Base-by-base conservation (phyloP, 2,113 vertebrate species). In the Nyctereutes procyonoides region DNA sequence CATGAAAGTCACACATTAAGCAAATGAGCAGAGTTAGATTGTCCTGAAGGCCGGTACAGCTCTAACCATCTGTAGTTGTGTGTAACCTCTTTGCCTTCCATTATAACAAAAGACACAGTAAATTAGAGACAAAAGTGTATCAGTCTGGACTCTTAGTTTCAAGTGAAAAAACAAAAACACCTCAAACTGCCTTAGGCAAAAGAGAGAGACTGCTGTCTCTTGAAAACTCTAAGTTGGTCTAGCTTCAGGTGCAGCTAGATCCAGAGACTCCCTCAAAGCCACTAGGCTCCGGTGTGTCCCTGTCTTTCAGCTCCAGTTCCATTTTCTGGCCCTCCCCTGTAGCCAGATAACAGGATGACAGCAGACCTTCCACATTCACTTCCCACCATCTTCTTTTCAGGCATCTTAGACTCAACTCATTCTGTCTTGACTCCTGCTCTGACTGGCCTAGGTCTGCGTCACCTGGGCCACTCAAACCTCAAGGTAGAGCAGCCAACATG, bases 251-350 rank as follows among this genome's bases (percentile, higher is more conserved):
- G 24, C 32, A 14, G 3, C 67, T 24, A 13, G 12, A 43, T 62
- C 17, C 22, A 17, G 28, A 35, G 10, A 26, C 79, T 51, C 79
- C n/a, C 2, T 73, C 79, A 35, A 28, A 71, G 4, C 26, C 38
- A 24, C 6, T 0, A 69, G 14, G 20, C 28, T n/a, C 35, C 1
- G 15, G 14, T 5, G 0, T 32, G 32, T 48, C n/a, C 51, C 53
- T 28, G 19, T 12, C 30, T 3, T 2, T 67, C 15, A 3, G 20
- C 58, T 77, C 55, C 0, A 0, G 0, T 16, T 71, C 71, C 30
- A 17, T 48, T 48, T 48, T 58, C 65, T 35, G 20, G 76, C 20
- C 1, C 3, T 35, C 13, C 43, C 51, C 22, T 13, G 16, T 12
- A 15, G n/a, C 43, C 28, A 32, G 43, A 43, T 43, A 43, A 43